Percentiles rank a stretch among this genome's conserved stretches.
Evolutionary conservation across 2,113 vertebrate genomes (phyloP).

Genomic region (Thamnaconus septentrionalis): DNA sequence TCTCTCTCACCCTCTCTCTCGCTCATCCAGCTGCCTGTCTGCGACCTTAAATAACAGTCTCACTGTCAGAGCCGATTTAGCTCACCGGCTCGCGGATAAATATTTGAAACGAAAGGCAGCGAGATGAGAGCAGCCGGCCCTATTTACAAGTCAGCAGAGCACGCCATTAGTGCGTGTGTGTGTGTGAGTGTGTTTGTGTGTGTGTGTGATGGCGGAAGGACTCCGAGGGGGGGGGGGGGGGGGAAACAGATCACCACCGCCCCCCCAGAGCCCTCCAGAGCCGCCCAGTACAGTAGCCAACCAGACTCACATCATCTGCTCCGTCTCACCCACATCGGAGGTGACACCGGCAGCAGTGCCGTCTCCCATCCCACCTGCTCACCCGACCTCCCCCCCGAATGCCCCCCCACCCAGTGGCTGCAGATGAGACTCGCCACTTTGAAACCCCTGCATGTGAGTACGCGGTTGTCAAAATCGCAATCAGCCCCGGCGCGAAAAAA

Average conservation of each 20-base stretch:
- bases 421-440: conserved; percentile 63
- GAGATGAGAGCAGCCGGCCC: conserved; percentile 74
- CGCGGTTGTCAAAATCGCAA: too few species aligned
- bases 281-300: conserved; percentile 61
- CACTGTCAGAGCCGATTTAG: conserved; percentile 77
- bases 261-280: conserved; percentile 8
- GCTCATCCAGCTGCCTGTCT: conserved; percentile 60
- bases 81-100: conserved; percentile 72
- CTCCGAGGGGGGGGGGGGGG: conserved; percentile 23
- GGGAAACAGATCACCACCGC: neutral
- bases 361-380: conserved; percentile 65
- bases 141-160: conserved; percentile 70
- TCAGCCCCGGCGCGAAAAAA: neutral
- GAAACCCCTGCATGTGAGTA: conserved; percentile 64
- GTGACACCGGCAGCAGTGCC: conserved; percentile 50
- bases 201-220: too few species aligned
- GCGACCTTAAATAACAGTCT: conserved; percentile 80
- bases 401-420: conserved; percentile 64
- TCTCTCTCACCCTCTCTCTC: conserved; percentile 10
- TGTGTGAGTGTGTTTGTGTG: too few species aligned
- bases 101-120: conserved; percentile 77
- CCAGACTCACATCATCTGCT: conserved; percentile 40
- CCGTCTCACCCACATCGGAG: conserved; percentile 48
- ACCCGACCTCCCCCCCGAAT: conserved; percentile 15
- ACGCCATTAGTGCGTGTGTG: conserved; percentile 52